phyloP scores from a whole-genome alignment of 2,797 vertebrate species.

The Gymnoscopelus braueri region DNA sequence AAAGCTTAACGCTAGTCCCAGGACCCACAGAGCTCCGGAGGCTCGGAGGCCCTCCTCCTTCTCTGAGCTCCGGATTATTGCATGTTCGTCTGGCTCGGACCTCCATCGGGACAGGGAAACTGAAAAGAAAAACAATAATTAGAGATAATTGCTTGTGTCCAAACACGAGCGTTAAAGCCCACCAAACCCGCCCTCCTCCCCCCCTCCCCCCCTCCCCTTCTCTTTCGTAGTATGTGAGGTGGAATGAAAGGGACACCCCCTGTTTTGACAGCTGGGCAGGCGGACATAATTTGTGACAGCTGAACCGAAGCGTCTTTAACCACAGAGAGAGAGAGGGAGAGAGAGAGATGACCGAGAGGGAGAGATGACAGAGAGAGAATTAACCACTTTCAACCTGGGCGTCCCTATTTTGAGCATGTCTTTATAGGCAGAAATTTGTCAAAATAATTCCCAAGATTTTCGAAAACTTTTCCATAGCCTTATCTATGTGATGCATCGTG shows the following conservation, averaged over 20 bases:
- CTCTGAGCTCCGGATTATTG: constrained; percentile 85
- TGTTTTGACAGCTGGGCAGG: constrained; percentile 99
- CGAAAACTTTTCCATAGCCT: no score
- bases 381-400: background rate
- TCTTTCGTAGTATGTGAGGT: constrained; percentile 94
- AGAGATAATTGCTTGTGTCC: constrained; percentile 99
- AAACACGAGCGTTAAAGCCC: constrained; percentile 98
- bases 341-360: constrained; percentile 6
- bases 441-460: no score
- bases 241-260: constrained; percentile 99
- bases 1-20: constrained; percentile 86
- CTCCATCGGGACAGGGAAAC: constrained; percentile 96
- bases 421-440: no score
- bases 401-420: no score
- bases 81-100: constrained; percentile 92
- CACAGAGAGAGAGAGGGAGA: constrained; percentile 20
- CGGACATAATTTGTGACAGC: constrained; percentile 94
- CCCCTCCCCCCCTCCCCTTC: constrained; percentile 67
- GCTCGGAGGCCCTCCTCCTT: no score
- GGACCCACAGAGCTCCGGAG: constrained; percentile 49
- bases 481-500: no score
- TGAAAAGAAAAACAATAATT: constrained; percentile 99
- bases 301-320: constrained; percentile 89
- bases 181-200: constrained; percentile 57
- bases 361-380: constrained; percentile 21